phyloP scores from a whole-genome alignment of 2,797 vertebrate genomes.

The Notolabrus celidotus region DNA sequence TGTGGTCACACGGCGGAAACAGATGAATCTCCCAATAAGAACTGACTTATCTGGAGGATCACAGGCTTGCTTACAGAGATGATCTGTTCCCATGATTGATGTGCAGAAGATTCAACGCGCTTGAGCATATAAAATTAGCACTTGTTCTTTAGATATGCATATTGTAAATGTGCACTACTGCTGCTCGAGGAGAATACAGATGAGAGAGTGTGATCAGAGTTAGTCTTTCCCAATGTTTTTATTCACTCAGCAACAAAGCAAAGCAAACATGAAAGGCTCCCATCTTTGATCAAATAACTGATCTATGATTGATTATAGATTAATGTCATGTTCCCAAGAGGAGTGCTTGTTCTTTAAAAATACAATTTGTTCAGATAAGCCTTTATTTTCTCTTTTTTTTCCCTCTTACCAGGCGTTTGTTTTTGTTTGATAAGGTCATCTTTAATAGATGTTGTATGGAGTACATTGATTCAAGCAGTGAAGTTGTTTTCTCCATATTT shows the following conservation, averaged over 20 bases:
- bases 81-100: constrained; percentile 39
- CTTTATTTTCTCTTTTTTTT: too few relatives aligned
- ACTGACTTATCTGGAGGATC: constrained; percentile 15
- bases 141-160: constrained; percentile 35
- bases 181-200: constrained; percentile 16
- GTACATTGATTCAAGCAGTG: too few relatives aligned
- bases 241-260: constrained; percentile 21
- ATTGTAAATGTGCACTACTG: constrained; percentile 15
- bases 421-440: too few relatives aligned
- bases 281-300: constrained; percentile 22
- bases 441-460: too few relatives aligned
- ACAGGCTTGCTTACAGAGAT: constrained; percentile 17
- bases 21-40: constrained; percentile 12
- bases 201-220: constrained; percentile 24
- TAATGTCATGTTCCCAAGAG: not conserved
- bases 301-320: not conserved
- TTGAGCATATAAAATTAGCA: constrained; percentile 23
- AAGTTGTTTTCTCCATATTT: too few relatives aligned
- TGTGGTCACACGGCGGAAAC: constrained; percentile 40
- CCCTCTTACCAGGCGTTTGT: too few relatives aligned
- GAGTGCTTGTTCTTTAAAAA: too few relatives aligned
- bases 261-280: not conserved
- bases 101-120: constrained; percentile 9
- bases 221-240: not conserved
- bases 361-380: too few relatives aligned